Base-by-base conservation (phyloP, 2,797 vertebrate genomes). In the Poliocrania exsul region DNA sequence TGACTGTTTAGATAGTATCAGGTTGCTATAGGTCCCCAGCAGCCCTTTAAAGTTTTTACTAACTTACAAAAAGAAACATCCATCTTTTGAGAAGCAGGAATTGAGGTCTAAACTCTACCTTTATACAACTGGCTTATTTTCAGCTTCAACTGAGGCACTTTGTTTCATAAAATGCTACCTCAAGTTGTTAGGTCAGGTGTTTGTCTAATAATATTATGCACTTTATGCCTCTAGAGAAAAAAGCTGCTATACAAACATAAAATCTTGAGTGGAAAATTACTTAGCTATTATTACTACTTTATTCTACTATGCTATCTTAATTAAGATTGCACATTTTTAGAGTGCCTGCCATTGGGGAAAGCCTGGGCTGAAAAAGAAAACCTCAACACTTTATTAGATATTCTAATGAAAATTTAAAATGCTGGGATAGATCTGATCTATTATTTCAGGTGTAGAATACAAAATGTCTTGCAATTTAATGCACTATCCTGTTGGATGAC, bases 251-350 rank as follows among this genome's bases (percentile, higher is more conserved):
- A 66, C 26, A 87, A 94, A 91, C 67, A 71, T 65, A 84, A 94
- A 88, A 94, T 33, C 40, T 20, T 91, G 50, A 92, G 28, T 57
- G 64, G 46, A 92, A 95, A 95, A 88, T 86, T 19, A 51, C 46
- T 92, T 92, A 86, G 35, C 33, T 66, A 38, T 84, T 53, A 86
- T 82, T 93, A 89, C 58, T 92, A 70, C 80, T 91, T 29, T 86
- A 91, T 79, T 90, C 60, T 86, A 51, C 40, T 40, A 65, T 12
- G 23, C 19, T 60, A 35, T 78, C 60, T 87, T 66, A 91, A 82
- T 95, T 95, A 97, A 79, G 61, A 91, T 70, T n/a, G 13, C 9
- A 93, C 94, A 26, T 71, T 81, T 83, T 87, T 90, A 77, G 40
- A 54, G 40, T 37, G 49, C 60, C 58, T 90, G 61, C 13, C 79